Conservation (phyloP, 2,797 vertebrate species). For the Monodelphis domestica region DNA sequence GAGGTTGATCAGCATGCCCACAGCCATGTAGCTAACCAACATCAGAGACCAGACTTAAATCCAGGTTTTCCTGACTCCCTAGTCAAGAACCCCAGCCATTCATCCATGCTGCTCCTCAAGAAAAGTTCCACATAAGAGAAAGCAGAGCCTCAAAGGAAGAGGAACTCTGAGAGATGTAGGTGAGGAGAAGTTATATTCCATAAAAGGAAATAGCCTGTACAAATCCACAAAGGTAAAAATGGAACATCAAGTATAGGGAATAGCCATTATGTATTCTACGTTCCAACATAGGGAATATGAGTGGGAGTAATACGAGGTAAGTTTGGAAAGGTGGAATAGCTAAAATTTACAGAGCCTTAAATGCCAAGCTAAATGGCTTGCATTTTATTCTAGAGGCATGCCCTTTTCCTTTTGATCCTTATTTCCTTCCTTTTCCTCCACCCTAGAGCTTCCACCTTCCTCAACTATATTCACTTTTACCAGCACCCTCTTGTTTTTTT, state of each 20-base stretch:
- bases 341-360: neutral
- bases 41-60: neutral
- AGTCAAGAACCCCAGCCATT: neutral
- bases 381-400: neutral
- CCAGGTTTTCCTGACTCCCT: neutral
- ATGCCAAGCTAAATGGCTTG: neutral
- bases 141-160: neutral
- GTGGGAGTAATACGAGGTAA: neutral
- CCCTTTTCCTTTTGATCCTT: neutral
- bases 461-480: conserved; percentile 37
- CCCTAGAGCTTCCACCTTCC: neutral
- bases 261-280: neutral
- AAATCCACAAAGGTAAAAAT: neutral
- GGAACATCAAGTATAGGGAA: neutral
- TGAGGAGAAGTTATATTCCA: neutral
- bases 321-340: neutral
- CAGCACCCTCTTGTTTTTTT: neutral
- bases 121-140: neutral
- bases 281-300: neutral
- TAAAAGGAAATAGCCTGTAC: neutral
- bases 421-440: neutral
- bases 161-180: neutral
- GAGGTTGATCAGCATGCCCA: neutral
- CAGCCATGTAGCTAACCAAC: neutral
- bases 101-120: neutral